A percentile compares a stretch with the other conserved stretches of the same genome.
Conservation (phyloP, 2,113 vertebrate species). For the Dromaius novaehollandiae region DNA sequence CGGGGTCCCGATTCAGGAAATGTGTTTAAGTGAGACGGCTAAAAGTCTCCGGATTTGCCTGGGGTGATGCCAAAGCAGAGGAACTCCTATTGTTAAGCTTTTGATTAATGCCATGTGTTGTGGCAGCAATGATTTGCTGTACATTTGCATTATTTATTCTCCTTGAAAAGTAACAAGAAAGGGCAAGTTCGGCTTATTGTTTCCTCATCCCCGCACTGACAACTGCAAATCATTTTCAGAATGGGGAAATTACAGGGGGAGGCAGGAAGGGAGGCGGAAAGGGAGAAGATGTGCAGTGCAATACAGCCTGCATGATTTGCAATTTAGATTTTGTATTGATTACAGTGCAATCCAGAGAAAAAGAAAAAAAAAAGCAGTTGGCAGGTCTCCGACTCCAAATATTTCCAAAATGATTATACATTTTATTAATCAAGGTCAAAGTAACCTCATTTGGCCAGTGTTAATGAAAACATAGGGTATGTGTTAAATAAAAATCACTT, state of each 20-base stretch:
- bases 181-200: background rate
- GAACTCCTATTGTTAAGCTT: no score
- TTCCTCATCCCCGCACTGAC: background rate
- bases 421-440: slow-evolving; percentile 74
- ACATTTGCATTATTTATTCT: background rate
- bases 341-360: background rate
- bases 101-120: background rate
- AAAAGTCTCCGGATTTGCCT: background rate
- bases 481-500: slow-evolving; percentile 70
- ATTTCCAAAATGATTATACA: slow-evolving; percentile 63
- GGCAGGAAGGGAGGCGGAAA: background rate
- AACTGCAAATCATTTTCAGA: slow-evolving; percentile 18
- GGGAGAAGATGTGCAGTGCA: background rate
- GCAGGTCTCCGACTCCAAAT: slow-evolving; percentile 26
- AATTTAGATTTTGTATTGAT: slow-evolving; percentile 64
- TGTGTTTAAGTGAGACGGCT: fast-evolving
- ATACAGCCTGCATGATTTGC: slow-evolving; percentile 6
- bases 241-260: background rate
- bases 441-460: slow-evolving; percentile 57
- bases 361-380: background rate
- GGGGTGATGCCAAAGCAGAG: background rate
- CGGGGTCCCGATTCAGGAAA: background rate
- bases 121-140: background rate
- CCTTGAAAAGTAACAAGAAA: background rate
- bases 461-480: slow-evolving; percentile 59